Percentiles rank a stretch among this genome's conserved stretches.
Evolutionary conservation across 2,888 invertebrate genomes (phyloP).

Genomic region (Himalopsyche kuldschensis): DNA sequence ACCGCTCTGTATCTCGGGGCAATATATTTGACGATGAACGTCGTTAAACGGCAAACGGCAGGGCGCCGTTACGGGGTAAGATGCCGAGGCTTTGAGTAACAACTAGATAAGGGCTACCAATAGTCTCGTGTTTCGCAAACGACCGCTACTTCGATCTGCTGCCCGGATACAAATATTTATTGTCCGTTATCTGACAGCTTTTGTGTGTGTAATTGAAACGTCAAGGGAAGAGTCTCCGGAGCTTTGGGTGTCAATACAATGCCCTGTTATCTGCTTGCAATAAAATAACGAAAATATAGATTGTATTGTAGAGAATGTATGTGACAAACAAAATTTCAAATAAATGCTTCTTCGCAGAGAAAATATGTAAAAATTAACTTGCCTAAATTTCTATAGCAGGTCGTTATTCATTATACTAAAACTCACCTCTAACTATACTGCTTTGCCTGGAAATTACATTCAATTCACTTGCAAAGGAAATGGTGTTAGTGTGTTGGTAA

Average conservation of each 20-base stretch:
- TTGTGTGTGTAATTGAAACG: neutral
- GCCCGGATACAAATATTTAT: neutral
- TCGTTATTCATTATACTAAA: too few relatives aligned
- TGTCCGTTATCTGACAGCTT: neutral
- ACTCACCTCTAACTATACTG: too few relatives aligned
- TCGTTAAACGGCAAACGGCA: neutral
- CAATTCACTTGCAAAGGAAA: too few relatives aligned
- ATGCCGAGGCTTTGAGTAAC: constrained; percentile 18
- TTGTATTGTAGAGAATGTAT: too few relatives aligned
- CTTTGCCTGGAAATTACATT: too few relatives aligned
- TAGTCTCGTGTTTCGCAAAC: neutral
- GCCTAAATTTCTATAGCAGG: too few relatives aligned
- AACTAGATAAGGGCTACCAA: constrained; percentile 16
- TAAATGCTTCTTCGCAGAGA: too few relatives aligned
- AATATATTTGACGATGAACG: neutral
- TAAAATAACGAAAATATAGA: too few relatives aligned
- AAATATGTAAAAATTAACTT: too few relatives aligned
- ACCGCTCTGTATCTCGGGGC: neutral
- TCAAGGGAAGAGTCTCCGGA: neutral
- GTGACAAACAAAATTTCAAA: too few relatives aligned
- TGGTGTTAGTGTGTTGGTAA: too few relatives aligned
- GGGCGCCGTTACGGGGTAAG: constrained; percentile 15
- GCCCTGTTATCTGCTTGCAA: neutral
- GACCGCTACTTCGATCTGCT: neutral
- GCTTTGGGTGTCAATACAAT: neutral